Evolutionary conservation across 2,888 invertebrate genomes (phyloP), one percentile per base, ranked within the genome.

Genomic region (Tenodera sinensis): DNA sequence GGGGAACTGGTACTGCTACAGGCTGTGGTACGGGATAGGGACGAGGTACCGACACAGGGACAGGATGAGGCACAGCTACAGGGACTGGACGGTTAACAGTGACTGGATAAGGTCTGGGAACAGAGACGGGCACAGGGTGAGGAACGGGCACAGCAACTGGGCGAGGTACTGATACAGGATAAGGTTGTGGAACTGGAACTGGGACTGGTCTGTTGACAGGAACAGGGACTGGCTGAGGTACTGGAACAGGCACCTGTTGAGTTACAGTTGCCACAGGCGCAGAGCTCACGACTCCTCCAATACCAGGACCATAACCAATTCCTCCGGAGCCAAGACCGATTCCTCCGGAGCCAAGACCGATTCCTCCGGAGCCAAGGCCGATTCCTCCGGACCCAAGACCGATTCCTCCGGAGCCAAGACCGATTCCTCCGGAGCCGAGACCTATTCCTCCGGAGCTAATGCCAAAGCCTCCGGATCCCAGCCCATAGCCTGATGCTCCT

Each of bases 121-220:
- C 87, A 27, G 28, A 30, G 28, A 87, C 87, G 1, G n/a, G 87
- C 15, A 87, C 82, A 1, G 87, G 87, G 7, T 87, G 87, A 20
- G 87, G 87, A 7, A 87, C 87, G 9, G 87, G n/a, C 1, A 87
- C 87, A 71, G 87, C 82, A 15, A 34, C 81, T 30, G 87, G 87
- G 4, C 87, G 81, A 82, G 87, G 87, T 15, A 87, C 87, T 15
- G 87, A n/a, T 25, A 87, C 87, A 25, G 87, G 87, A 14, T 87
- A 87, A 6, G 87, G 87, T 2, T 81, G 14, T 12, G 87, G 87
- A 1, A 87, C 87, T 1, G 87, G 30, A 1, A 87, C 87, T n/a
- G 87, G 87, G 27, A 87, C 87, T 27, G 83, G 87, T 83, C 87
- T 82, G 30, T 82, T 87, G n/a, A 87, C 87, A n/a, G 87, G 71